Conservation (phyloP, 1,140 invertebrate genomes). For the Trichogramma pretiosum region DNA sequence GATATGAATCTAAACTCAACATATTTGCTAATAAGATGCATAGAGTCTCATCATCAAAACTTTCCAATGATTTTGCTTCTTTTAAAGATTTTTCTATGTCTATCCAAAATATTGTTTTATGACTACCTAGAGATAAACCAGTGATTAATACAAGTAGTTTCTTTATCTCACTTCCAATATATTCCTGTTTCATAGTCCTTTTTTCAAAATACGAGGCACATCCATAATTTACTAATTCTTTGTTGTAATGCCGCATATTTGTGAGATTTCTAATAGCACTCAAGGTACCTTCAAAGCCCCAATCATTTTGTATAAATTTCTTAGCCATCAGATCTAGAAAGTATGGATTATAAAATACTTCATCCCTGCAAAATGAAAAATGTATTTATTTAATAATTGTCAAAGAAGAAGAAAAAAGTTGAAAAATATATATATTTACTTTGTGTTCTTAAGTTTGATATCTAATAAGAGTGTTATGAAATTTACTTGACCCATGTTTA, state of each 20-base stretch:
- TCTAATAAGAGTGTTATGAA: not conserved
- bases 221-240: slow-evolving; percentile 1
- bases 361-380: not conserved
- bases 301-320: not conserved
- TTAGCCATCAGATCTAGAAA: not conserved
- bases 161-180: not conserved
- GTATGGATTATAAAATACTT: slow-evolving; percentile 1
- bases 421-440: not conserved
- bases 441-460: not conserved
- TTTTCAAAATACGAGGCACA: slow-evolving; percentile 10
- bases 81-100: not conserved
- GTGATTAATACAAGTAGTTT: slow-evolving; percentile 1
- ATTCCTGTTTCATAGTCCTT: not conserved
- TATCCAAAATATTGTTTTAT: slow-evolving; percentile 4
- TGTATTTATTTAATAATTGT: not conserved
- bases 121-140: not conserved
- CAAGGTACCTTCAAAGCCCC: not conserved
- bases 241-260: not conserved
- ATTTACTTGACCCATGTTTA: not conserved
- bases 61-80: not conserved
- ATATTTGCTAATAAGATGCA: slow-evolving; percentile 3
- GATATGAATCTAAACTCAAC: not conserved
- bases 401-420: no score
- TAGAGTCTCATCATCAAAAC: not conserved
- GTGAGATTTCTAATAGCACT: not conserved